Conservation (phyloP, 2,888 invertebrate species). For the Caenorhabditis sp. region DNA sequence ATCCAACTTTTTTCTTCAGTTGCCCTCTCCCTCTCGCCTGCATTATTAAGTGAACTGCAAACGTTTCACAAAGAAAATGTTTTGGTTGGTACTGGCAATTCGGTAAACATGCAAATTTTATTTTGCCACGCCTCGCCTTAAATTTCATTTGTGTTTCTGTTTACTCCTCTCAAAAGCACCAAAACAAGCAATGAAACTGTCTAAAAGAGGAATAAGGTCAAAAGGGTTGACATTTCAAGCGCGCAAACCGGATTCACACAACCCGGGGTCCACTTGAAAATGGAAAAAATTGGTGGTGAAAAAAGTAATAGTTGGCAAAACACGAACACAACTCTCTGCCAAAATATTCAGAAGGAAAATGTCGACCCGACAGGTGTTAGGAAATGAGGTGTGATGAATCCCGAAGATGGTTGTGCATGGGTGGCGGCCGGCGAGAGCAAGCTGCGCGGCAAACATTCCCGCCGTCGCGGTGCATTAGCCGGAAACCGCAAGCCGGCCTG, state of each 20-base stretch:
- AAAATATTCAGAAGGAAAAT: slow-evolving; percentile 11
- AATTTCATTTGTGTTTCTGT: slow-evolving; percentile 10
- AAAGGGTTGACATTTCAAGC: slow-evolving; percentile 7
- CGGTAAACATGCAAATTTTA: slow-evolving; percentile 29
- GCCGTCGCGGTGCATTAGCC: slow-evolving; percentile 45
- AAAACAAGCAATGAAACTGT: neutral
- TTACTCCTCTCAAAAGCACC: neutral
- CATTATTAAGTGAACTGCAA: slow-evolving; percentile 19
- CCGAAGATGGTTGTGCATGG: slow-evolving; percentile 51
- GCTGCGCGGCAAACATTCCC: slow-evolving; percentile 47
- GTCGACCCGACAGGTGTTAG: slow-evolving; percentile 39
- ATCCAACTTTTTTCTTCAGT: neutral
- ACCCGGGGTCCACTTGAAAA: slow-evolving; percentile 18
- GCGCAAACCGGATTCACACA: slow-evolving; percentile 14
- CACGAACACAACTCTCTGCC: neutral
- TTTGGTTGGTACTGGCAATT: too few relatives aligned
- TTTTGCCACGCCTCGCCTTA: slow-evolving; percentile 15
- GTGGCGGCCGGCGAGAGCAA: slow-evolving; percentile 32
- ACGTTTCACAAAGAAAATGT: neutral
- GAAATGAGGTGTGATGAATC: slow-evolving; percentile 55
- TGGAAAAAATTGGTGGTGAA: slow-evolving; percentile 1
- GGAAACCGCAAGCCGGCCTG: slow-evolving; percentile 38
- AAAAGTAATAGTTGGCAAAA: slow-evolving; percentile 9
- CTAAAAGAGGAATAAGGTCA: slow-evolving; percentile 21
- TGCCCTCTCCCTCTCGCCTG: neutral